phyloP scores from a whole-genome alignment of 2,888 invertebrate genomes.

The Busseola fusca region DNA sequence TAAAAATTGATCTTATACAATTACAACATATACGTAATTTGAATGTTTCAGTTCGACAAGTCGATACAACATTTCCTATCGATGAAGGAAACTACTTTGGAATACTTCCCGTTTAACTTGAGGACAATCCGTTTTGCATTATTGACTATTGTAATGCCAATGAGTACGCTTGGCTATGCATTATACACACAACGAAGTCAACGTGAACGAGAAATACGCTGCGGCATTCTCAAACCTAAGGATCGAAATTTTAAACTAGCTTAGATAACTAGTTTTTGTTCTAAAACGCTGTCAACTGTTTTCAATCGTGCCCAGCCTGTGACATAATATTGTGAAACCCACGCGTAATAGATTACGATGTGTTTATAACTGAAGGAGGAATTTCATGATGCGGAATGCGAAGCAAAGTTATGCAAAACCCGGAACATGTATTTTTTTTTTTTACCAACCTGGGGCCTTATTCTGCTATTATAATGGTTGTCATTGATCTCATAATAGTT shows the following conservation, averaged over 20 bases:
- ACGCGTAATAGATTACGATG: too few relatives aligned
- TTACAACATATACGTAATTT: neutral
- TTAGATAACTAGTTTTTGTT: neutral
- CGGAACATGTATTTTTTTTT: too few relatives aligned
- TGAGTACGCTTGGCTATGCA: conserved; percentile 84
- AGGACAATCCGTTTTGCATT: conserved; percentile 84
- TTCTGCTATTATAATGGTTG: too few relatives aligned
- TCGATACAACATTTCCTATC: conserved; percentile 92
- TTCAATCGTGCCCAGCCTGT: neutral
- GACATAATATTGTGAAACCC: neutral
- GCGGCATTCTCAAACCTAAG: conserved; percentile 92
- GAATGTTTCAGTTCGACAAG: conserved; percentile 92
- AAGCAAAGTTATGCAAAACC: too few relatives aligned
- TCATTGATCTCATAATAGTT: too few relatives aligned
- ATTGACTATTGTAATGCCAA: conserved; percentile 85
- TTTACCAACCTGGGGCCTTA: too few relatives aligned
- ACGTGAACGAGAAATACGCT: conserved; percentile 88
- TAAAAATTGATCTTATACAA: neutral
- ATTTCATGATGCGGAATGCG: too few relatives aligned
- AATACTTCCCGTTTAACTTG: conserved; percentile 90
- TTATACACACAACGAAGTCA: conserved; percentile 84
- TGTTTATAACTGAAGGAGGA: too few relatives aligned
- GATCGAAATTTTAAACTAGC: conserved; percentile 87
- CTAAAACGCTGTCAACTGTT: neutral
- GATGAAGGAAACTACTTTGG: conserved; percentile 89